phyloP scores from a whole-genome alignment of 2,797 vertebrate species.

The Semaprochilodus insignis region DNA sequence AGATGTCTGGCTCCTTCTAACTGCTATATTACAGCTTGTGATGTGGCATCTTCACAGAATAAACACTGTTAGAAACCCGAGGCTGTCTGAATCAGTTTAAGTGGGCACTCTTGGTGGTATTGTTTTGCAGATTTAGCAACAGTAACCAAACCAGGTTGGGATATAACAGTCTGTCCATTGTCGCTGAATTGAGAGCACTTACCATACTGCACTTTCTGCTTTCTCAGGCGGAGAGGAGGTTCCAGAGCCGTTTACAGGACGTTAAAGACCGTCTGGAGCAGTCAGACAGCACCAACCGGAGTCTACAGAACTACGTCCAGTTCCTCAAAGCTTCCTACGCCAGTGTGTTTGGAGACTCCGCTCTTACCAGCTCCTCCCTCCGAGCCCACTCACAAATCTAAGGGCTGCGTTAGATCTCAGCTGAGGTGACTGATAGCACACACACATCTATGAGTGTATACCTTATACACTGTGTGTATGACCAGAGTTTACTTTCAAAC shows the following conservation, averaged over 20 bases:
- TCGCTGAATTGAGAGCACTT: background rate
- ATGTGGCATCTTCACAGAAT: background rate
- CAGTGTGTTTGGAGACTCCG: constrained; percentile 87
- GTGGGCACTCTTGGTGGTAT: too few species aligned
- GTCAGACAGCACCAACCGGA: constrained; percentile 92
- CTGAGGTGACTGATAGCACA: constrained; percentile 13
- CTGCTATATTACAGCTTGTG: background rate
- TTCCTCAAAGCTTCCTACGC: constrained; percentile 94
- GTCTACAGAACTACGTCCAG: constrained; percentile 94
- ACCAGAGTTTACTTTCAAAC: constrained; percentile 5
- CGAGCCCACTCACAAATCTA: constrained; percentile 68
- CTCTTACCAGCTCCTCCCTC: constrained; percentile 79
- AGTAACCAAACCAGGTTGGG: background rate
- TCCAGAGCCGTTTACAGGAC: constrained; percentile 88
- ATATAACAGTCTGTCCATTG: background rate
- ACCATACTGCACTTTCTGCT: background rate
- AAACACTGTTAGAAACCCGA: too few species aligned
- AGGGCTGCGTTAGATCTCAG: constrained; percentile 24
- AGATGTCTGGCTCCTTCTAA: background rate
- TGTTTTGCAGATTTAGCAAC: background rate
- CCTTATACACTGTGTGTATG: background rate
- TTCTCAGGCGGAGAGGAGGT: constrained; percentile 82
- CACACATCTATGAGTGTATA: background rate
- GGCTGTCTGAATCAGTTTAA: too few species aligned
- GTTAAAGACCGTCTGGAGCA: constrained; percentile 91